A percentile compares a stretch with the other conserved stretches of the same genome.
These are phyloP conservation scores for Coilia nasus DNA, from an alignment of 2,797 vertebrate genomes.

Conservation along the genomic window DNA sequence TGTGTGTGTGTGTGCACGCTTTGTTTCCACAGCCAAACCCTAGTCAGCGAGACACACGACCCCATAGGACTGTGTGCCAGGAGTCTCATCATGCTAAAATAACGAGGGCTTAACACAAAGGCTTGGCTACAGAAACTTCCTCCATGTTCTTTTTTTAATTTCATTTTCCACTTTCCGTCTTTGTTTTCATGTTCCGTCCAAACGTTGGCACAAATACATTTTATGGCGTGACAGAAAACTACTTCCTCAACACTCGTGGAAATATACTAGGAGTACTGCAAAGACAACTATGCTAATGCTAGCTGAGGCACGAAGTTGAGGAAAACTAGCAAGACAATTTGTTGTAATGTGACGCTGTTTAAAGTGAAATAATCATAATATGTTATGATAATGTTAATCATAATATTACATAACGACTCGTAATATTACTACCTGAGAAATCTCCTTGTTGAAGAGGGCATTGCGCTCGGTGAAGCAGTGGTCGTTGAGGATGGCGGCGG, in stretches of 20 bases:
- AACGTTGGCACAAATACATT: not conserved
- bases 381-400: no score
- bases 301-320: not conserved
- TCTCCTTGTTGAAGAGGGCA: conserved; percentile 74
- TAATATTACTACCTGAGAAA: conserved; percentile 68
- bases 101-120: conserved; percentile 4
- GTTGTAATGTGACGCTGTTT: no score
- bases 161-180: conserved; percentile 14
- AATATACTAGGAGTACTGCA: not conserved
- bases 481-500: conserved; percentile 56
- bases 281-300: not conserved
- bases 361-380: no score
- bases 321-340: not conserved
- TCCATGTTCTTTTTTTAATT: conserved; percentile 20
- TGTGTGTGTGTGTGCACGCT: not conserved
- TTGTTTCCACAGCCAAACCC: conserved; percentile 19
- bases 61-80: not conserved
- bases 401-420: no score
- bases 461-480: conserved; percentile 67
- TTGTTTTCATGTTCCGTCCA: not conserved
- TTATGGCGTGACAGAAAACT: conserved; percentile 4
- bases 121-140: conserved; percentile 1
- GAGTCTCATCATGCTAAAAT: conserved; percentile 19
- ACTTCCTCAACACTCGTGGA: not conserved
- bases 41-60: not conserved